These are phyloP conservation scores for Crotalus tigris DNA, from an alignment of 2,113 vertebrate species.

Conservation along the genomic window DNA sequence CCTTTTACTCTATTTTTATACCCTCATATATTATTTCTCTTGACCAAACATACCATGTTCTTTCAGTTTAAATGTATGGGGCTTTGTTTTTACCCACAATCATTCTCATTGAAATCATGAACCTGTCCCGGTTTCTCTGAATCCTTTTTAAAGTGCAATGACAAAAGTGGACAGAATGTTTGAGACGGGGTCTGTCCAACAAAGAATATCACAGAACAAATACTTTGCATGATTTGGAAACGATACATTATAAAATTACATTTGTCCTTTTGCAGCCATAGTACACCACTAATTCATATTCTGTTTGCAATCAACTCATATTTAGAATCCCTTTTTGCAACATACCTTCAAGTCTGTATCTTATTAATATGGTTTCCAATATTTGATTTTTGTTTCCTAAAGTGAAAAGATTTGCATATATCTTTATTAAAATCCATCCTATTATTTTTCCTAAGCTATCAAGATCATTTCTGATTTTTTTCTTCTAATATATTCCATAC, in stretches of 20 bases:
- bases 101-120: not conserved
- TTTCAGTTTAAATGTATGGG: not conserved
- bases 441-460: not conserved
- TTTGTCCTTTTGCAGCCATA: not conserved
- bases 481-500: not conserved
- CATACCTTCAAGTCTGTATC: not conserved
- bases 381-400: not conserved
- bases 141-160: not conserved
- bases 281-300: not conserved
- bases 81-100: not conserved
- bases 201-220: not conserved
- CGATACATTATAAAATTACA: not conserved
- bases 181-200: not conserved
- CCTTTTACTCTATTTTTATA: not conserved
- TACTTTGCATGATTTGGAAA: not conserved
- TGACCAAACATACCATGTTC: not conserved
- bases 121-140: not conserved
- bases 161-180: not conserved
- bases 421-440: not conserved
- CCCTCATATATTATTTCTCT: not conserved
- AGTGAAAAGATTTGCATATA: not conserved
- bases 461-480: not conserved
- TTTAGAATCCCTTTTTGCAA: not conserved
- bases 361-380: not conserved
- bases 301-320: not conserved